Evolutionary conservation across 2,113 vertebrate species (phyloP).

Genomic region (Morphnarchus princeps): DNA sequence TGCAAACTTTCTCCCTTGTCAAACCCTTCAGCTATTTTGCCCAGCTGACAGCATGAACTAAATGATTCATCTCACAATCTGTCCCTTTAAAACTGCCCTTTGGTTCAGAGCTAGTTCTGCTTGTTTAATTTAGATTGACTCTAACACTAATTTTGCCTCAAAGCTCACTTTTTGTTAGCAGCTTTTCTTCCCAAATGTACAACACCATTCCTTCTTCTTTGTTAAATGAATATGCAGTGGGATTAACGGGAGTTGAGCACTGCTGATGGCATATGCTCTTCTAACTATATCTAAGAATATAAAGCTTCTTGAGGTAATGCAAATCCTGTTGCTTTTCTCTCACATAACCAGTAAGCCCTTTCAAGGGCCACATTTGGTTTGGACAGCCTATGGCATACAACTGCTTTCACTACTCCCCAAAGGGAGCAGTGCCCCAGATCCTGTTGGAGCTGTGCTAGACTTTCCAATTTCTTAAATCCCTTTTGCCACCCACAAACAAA

Average conservation of each 20-base stretch:
- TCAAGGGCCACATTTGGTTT: neutral
- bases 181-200: neutral
- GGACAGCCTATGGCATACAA: neutral
- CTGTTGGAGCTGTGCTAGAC: neutral
- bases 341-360: neutral
- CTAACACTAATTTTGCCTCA: neutral
- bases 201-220: neutral
- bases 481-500: neutral
- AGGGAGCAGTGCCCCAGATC: neutral
- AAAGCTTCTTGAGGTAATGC: neutral
- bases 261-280: neutral
- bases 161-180: neutral
- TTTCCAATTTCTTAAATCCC: neutral
- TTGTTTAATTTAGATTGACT: neutral
- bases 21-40: neutral
- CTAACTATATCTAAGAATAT: neutral
- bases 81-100: neutral
- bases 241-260: neutral
- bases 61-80: neutral
- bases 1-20: neutral
- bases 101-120: neutral
- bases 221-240: neutral
- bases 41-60: neutral
- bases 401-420: neutral
- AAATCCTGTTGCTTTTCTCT: neutral